A percentile compares a stretch with the other conserved stretches of the same genome.
Conservation (phyloP, 2,797 vertebrate species). For the Pristis pectinata region DNA sequence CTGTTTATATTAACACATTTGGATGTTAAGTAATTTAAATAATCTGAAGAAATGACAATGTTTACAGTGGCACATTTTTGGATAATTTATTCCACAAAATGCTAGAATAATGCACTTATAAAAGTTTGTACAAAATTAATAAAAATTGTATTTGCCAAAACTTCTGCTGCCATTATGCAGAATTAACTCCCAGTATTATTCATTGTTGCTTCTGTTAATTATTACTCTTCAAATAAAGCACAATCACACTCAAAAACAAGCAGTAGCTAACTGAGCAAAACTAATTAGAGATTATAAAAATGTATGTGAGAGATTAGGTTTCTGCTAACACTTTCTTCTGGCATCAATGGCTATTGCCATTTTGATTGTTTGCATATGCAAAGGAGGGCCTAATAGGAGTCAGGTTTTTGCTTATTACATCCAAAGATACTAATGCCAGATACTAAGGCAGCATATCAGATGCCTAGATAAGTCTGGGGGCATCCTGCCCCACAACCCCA, state of each 20-base stretch:
- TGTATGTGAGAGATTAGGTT: background rate
- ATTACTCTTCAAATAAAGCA: background rate
- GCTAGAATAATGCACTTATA: background rate
- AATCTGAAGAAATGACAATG: conserved; percentile 4
- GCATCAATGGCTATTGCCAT: background rate
- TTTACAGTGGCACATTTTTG: background rate
- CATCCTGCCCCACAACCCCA: background rate
- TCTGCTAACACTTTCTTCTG: background rate
- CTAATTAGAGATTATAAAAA: background rate
- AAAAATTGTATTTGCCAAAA: background rate
- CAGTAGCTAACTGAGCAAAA: background rate
- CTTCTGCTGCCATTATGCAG: background rate
- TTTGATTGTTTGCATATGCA: background rate
- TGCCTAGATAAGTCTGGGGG: background rate
- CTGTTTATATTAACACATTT: background rate
- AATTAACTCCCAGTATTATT: background rate
- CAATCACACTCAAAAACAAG: background rate
- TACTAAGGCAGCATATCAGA: background rate
- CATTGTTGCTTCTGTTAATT: background rate
- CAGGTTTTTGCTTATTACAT: background rate
- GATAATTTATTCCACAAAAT: background rate
- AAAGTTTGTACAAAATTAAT: background rate
- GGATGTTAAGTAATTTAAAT: background rate
- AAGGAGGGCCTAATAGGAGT: background rate
- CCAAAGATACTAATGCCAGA: background rate